Evolutionary conservation across 1,140 invertebrate species (phyloP), one percentile per base, ranked within the genome.

Genomic region (Drosophila kepulauana): DNA sequence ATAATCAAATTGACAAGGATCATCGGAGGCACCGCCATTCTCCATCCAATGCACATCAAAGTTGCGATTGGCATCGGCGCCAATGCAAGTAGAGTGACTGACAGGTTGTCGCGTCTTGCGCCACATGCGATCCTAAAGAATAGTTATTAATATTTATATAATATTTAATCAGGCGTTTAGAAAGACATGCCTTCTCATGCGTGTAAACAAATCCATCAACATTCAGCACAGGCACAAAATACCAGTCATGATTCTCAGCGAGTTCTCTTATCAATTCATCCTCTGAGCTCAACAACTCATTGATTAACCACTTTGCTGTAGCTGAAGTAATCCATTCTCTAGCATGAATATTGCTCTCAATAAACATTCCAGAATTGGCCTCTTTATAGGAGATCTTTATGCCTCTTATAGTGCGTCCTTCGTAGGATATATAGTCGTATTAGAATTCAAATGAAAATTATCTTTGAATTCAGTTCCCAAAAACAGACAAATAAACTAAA

Each of bases 141-240:
- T 13, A 5, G 3, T 7, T 13, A 43, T 1, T 4, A 43, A 0
- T 13, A 43, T 4, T 41, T 3, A 8, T 5, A 16, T 16, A 16
- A 16, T 16, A 2, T 1, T 1, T 1, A 1, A 5, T 8, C 5
- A 7, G 5, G 15, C 20, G n/a, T 15, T 7, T 13, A n/a, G 0
- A 3, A 10, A 10, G 2, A 33, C 25, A 11, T 7, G 78, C 82
- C 48, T 77, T 78, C 66, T 86, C 92, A 56, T 95, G 94, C 1
- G 94, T 94, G 70, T 95, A 96, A 16, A 94, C 93, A 81, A 95
- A 96, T 7, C 96, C 96, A 92, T 97, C 96, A 11, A 96, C 95
- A 92, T 97, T 97, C 0, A 94, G 80, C 1, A 96, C 93, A 0
- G 96, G 96, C 61, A 96, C 92, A 58, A 97, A 93, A 79, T 95